phyloP scores from a whole-genome alignment of 2,113 vertebrate species.

The Nycticryphes semicollaris region DNA sequence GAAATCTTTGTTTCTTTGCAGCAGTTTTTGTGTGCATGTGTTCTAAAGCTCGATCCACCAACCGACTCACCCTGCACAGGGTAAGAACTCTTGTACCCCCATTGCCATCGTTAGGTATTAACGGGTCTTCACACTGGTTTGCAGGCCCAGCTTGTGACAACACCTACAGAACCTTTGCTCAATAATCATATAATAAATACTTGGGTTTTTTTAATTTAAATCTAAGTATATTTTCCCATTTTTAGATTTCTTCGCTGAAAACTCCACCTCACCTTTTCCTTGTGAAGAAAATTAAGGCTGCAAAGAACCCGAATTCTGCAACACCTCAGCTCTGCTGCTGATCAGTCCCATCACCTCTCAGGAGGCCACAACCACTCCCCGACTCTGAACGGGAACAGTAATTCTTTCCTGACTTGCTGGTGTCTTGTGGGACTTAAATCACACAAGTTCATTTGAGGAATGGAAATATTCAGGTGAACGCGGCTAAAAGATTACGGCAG shows the following conservation, averaged over 20 bases:
- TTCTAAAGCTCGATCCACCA: neutral
- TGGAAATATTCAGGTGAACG: neutral
- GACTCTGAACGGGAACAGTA: neutral
- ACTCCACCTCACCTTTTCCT: neutral
- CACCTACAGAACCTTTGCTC: neutral
- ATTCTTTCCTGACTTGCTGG: neutral
- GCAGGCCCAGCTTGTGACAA: neutral
- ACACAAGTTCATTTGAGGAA: neutral
- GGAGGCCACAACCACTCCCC: neutral
- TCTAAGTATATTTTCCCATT: neutral
- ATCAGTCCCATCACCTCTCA: neutral
- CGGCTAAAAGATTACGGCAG: neutral
- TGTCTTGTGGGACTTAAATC: neutral
- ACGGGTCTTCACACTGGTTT: neutral
- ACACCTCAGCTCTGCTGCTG: neutral
- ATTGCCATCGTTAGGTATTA: accelerated
- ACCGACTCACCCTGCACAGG: neutral
- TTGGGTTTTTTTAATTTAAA: too few species aligned
- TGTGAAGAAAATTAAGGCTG: neutral
- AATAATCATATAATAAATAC: neutral
- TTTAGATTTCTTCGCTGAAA: neutral
- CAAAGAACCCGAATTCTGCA: neutral
- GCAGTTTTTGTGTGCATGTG: neutral
- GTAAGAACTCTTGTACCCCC: neutral
- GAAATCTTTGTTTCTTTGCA: neutral